Evolutionary conservation across 2,888 invertebrate genomes (phyloP).

Genomic region (Leuctra nigra): DNA sequence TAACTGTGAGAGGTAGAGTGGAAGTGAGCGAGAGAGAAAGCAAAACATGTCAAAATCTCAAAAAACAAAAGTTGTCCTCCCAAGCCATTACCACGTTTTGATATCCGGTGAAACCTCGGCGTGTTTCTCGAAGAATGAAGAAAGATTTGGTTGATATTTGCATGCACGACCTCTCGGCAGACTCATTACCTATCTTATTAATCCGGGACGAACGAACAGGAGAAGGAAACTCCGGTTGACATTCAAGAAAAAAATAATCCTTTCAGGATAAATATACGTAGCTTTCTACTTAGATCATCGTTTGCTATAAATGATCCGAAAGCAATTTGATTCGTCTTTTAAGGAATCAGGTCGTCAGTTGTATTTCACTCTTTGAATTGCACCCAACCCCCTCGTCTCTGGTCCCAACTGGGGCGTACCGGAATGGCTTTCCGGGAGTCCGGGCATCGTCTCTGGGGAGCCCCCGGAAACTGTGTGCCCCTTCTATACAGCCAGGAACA

Average conservation of each 20-base stretch:
- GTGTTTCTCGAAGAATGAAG: neutral
- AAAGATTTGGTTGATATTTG: conserved; percentile 3
- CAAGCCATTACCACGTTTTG: conserved; percentile 24
- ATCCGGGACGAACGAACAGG: neutral
- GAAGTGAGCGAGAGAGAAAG: conserved; percentile 6
- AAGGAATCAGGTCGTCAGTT: neutral
- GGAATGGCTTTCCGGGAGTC: conserved; percentile 26
- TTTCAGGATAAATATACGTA: neutral
- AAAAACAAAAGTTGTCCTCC: conserved; percentile 25
- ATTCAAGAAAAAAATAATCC: neutral
- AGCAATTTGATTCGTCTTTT: neutral
- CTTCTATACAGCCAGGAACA: conserved; percentile 20
- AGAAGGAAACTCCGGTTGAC: neutral
- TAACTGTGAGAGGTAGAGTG: neutral
- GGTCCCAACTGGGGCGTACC: conserved; percentile 9
- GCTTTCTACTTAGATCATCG: neutral
- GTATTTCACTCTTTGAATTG: neutral
- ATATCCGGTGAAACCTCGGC: conserved; percentile 11
- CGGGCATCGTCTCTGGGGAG: conserved; percentile 21
- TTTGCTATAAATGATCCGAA: neutral
- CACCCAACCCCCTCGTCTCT: neutral
- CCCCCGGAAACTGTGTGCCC: conserved; percentile 15
- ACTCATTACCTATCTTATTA: conserved; percentile 18
- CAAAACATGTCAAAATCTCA: conserved; percentile 22
- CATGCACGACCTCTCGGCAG: conserved; percentile 15